Base-by-base conservation (phyloP, 2,888 invertebrate species). In the Serripes groenlandicus region DNA sequence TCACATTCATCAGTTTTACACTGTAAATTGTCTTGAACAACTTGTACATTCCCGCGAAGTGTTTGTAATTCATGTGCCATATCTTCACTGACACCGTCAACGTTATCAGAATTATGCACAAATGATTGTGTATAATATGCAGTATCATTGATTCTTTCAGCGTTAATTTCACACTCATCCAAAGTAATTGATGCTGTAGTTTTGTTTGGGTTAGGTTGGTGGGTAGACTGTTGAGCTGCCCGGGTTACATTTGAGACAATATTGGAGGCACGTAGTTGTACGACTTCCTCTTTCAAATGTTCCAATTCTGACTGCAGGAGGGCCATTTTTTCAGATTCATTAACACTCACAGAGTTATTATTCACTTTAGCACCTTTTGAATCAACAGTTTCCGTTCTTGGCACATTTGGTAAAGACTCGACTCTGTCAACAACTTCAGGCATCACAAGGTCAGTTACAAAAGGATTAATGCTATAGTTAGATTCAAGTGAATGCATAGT, bases 221-320 rank as follows among this genome's bases (percentile, higher is more conserved):
- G 32, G 35, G 18, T 21, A 4, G 21, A n/a, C 2, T 35, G 35
- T 68, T 74, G 18, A 69, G 58, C 56, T 28, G n/a, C 21, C n/a
- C 11, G 23, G 32, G 70, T 30, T 32, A 49, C 68, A 49, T 54
- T 37, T 68, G 34, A 18, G 26, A 71, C 60, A 42, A 69, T 21
- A 3, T 7, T 72, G 42, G 85, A 77, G 37, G 77, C 66, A 15
- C 78, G 54, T 54, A 87, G 37, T 56, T 76, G 75, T 32, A 68
- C 15, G 15, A 85, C 26, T 52, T 81, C 77, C 18, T 75, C 54
- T 70, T 78, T 75, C 60, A 88, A 62, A 58, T 60, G 23, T 58
- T 82, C 80, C 34, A 75, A 73, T 37, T 88, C 84, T 30, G 84
- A 71, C 64, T 74, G 30, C 42, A 72, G 42, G 18, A 37, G 42